phyloP scores from a whole-genome alignment of 23 tunicate genomes.

The Diplosoma virens region DNA sequence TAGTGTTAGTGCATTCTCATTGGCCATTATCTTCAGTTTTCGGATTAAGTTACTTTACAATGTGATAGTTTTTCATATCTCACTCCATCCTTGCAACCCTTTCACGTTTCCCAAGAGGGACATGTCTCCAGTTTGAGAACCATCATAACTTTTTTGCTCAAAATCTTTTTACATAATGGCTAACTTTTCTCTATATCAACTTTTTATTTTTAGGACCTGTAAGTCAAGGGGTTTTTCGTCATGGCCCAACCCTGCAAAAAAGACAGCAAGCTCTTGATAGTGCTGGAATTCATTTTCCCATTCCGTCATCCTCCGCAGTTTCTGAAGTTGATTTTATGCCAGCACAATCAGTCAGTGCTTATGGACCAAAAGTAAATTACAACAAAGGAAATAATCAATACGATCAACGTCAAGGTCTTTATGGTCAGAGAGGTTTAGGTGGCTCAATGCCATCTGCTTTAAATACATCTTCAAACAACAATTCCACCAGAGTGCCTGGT shows the following conservation, averaged over 20 bases:
- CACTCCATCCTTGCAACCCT: no score
- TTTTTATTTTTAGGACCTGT: constrained; percentile 6
- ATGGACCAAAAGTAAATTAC: no score
- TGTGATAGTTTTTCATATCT: no score
- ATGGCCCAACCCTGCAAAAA: constrained; percentile 85
- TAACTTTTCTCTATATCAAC: no score
- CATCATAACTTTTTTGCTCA: no score
- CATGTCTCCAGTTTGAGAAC: no score
- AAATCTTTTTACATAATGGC: no score
- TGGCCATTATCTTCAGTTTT: no score
- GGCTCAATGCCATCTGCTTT: constrained; percentile 80
- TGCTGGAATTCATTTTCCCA: background rate
- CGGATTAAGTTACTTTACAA: no score
- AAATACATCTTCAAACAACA: background rate
- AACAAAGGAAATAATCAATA: no score
- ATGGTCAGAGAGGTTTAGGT: constrained; percentile 21
- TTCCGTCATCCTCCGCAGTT: background rate
- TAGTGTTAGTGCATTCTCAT: no score
- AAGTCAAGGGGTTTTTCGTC: constrained; percentile 42
- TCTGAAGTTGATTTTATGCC: background rate
- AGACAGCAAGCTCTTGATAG: constrained; percentile 28
- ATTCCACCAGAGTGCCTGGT: background rate
- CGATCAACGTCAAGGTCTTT: background rate
- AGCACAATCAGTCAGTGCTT: background rate
- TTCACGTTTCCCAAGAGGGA: no score